Percentiles rank a stretch among this genome's conserved stretches.
These are phyloP conservation scores for Todiramphus chloris DNA, from an alignment of 2,113 vertebrate species.

Conservation along the genomic window DNA sequence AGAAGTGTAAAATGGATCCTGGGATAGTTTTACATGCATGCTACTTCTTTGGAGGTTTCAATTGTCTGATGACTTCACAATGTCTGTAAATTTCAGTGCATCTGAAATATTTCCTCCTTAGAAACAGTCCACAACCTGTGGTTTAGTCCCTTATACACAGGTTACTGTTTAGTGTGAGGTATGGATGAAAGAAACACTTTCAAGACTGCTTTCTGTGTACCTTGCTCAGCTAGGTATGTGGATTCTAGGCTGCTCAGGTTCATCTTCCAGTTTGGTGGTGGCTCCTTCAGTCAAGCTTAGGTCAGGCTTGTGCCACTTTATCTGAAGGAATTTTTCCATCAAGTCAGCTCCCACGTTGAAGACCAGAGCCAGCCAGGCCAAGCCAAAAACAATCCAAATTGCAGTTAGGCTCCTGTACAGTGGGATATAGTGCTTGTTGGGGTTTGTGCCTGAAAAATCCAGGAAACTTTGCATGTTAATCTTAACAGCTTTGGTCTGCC, in stretches of 20 bases:
- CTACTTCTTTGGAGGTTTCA: background rate
- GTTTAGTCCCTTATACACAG: background rate
- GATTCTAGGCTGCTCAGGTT: conserved; percentile 53
- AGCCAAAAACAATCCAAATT: conserved; percentile 79
- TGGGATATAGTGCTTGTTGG: conserved; percentile 74
- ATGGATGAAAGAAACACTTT: background rate
- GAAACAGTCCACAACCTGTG: background rate
- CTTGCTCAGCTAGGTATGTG: conserved; percentile 68
- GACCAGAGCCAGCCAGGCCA: conserved; percentile 78
- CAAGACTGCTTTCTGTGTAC: background rate
- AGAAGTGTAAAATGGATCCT: background rate
- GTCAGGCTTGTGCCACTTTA: conserved; percentile 62
- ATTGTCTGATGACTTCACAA: background rate
- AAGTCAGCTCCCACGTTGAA: conserved; percentile 77
- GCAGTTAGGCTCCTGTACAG: conserved; percentile 77
- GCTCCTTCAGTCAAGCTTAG: conserved; percentile 51
- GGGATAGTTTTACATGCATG: background rate
- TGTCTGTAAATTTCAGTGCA: background rate
- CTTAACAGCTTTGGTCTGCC: background rate
- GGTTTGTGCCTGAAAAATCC: conserved; percentile 77
- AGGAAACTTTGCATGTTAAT: background rate
- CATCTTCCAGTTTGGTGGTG: conserved; percentile 72
- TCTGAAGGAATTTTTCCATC: conserved; percentile 74
- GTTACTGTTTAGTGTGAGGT: background rate
- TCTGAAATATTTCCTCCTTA: background rate